Evolutionary conservation across 2,888 invertebrate genomes (phyloP), one percentile per base, ranked within the genome.

Genomic region (Drosophila austrosaltans): DNA sequence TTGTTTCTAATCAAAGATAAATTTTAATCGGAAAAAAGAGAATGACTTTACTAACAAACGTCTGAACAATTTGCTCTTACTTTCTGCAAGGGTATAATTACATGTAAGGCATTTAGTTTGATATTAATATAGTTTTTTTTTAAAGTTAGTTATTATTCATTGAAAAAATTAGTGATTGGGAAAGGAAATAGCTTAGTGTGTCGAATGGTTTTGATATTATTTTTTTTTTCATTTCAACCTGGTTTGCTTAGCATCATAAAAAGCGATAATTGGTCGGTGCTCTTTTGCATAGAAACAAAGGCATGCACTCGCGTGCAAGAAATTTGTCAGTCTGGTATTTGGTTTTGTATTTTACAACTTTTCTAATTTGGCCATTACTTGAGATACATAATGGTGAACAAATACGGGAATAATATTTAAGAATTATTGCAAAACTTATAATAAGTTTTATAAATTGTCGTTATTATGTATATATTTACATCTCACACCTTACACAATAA

Each of bases 181-280:
- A 48, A 48, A 48, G 10, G 22, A 32, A 56, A n/a, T 56, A 56
- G 28, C 56, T 48, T 48, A 25, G 48, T 48, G 48, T 48, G 48
- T 48, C 48, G 12, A 48, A 48, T 48, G 44, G 8, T 48, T 22
- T 44, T 44, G 44, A 44, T 44, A 48, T 48, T 10, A 10, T 39
- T 39, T 48, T 48, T 16, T 16, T 25, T 10, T 48, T 48, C 22
- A 48, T 25, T 48, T 48, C 10, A 48, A 12, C 48, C 48, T 48
- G 48, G 22, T 25, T 48, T 25, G 25, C 10, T 25, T 48, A 48
- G 48, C 48, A 48, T 48, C 22, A 48, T 48, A 48, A 48, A 48
- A 48, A 48, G 48, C 48, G 25, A 10, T 48, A 48, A 48, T 25
- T 48, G 12, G 0, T 48, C 48, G 5, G 48, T 48, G 48, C 48